A percentile compares a stretch with the other conserved stretches of the same genome.
These are phyloP conservation scores for Didymodactylos carnosus DNA, from an alignment of 2,888 invertebrate genomes.

Conservation along the genomic window DNA sequence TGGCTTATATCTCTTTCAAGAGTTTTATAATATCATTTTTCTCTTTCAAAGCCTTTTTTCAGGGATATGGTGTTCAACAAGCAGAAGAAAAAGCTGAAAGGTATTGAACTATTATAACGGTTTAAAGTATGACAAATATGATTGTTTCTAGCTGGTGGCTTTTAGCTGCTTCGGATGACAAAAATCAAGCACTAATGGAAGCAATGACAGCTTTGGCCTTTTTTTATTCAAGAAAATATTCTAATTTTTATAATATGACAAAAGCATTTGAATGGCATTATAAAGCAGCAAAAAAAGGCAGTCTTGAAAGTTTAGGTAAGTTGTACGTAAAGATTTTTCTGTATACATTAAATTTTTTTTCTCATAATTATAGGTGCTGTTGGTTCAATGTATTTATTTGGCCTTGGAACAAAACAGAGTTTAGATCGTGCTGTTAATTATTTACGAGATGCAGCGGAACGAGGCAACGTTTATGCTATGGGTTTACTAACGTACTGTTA, in stretches of 20 bases:
- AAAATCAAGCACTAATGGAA: slow-evolving; percentile 27
- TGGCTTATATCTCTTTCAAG: too few relatives aligned
- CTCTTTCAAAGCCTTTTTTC: slow-evolving; percentile 30
- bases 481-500: slow-evolving; percentile 31
- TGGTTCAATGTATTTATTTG: slow-evolving; percentile 33
- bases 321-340: too few relatives aligned
- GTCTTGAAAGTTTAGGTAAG: slow-evolving; percentile 34
- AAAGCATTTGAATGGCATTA: slow-evolving; percentile 34
- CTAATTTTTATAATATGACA: slow-evolving; percentile 21
- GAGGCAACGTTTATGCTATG: slow-evolving; percentile 33
- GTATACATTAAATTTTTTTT: not conserved
- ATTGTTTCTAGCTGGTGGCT: slow-evolving; percentile 15
- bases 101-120: slow-evolving; percentile 17
- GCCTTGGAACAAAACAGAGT: slow-evolving; percentile 25
- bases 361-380: slow-evolving; percentile 24
- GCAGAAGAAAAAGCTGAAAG: slow-evolving; percentile 29
- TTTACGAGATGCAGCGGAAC: slow-evolving; percentile 27
- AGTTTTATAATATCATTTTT: too few relatives aligned
- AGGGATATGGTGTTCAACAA: slow-evolving; percentile 31
- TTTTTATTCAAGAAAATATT: slow-evolving; percentile 24
- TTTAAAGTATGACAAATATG: not conserved
- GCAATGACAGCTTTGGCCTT: slow-evolving; percentile 32
- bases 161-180: slow-evolving; percentile 32
- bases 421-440: slow-evolving; percentile 26
- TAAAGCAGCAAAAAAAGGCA: slow-evolving; percentile 33